Evolutionary conservation across 2,888 invertebrate genomes (phyloP).

Genomic region (Leptinotarsa peninsularis): DNA sequence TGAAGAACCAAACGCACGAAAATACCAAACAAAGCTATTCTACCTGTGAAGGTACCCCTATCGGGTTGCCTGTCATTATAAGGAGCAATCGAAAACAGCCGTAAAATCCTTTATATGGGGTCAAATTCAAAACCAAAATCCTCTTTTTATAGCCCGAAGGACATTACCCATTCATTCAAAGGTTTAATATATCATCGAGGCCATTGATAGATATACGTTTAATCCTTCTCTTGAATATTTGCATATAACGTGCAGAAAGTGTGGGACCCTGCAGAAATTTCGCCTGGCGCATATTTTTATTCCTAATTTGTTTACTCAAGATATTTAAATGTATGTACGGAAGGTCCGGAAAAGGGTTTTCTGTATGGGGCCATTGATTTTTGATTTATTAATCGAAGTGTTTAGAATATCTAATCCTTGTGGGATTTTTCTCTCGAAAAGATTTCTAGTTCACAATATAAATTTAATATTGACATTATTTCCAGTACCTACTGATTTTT

Average conservation of each 20-base stretch:
- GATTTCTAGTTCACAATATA: slow-evolving; percentile 34
- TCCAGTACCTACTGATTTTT: no score
- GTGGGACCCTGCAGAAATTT: slow-evolving; percentile 47
- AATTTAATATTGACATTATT: slow-evolving; percentile 36
- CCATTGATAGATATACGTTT: slow-evolving; percentile 49
- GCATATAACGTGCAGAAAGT: slow-evolving; percentile 48
- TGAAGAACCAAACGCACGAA: slow-evolving; percentile 29
- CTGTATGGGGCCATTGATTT: slow-evolving; percentile 48
- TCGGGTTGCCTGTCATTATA: slow-evolving; percentile 52
- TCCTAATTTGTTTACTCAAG: slow-evolving; percentile 53
- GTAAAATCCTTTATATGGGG: slow-evolving; percentile 49
- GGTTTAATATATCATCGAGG: slow-evolving; percentile 53
- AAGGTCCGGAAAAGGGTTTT: slow-evolving; percentile 26
- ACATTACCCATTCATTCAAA: slow-evolving; percentile 53
- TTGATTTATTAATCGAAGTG: slow-evolving; percentile 55
- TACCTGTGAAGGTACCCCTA: slow-evolving; percentile 49
- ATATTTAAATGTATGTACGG: slow-evolving; percentile 47
- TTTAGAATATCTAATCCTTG: slow-evolving; percentile 56
- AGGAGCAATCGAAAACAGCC: slow-evolving; percentile 50
- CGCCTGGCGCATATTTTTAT: slow-evolving; percentile 47
- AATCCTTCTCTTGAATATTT: slow-evolving; percentile 50
- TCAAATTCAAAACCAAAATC: slow-evolving; percentile 56
- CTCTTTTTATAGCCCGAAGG: slow-evolving; percentile 54
- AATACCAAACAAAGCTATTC: slow-evolving; percentile 39
- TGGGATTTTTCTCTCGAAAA: slow-evolving; percentile 48